Conservation (phyloP, 2,888 invertebrate genomes). For the Lepidochitona cinerea region DNA sequence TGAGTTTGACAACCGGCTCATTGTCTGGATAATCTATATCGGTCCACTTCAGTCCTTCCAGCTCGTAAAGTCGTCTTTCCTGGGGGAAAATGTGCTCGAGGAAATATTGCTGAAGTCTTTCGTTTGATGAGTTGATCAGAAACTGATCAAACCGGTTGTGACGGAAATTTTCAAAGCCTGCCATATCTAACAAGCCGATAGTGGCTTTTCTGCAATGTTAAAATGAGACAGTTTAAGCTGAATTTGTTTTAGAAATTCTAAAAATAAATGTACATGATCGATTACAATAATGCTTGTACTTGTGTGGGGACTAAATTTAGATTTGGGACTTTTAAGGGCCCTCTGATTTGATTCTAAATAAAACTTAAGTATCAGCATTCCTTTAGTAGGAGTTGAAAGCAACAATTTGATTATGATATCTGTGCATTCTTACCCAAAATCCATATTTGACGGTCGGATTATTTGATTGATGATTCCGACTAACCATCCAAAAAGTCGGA, state of each 20-base stretch:
- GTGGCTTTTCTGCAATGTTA: neutral
- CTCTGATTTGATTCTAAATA: too few species aligned
- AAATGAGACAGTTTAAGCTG: too few species aligned
- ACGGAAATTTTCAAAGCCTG: constrained; percentile 53
- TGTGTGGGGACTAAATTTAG: too few species aligned
- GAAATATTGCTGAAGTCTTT: constrained; percentile 56
- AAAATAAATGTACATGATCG: too few species aligned
- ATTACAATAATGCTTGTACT: too few species aligned
- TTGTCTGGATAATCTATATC: constrained; percentile 51
- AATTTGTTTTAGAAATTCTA: too few species aligned
- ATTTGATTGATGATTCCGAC: constrained; percentile 51
- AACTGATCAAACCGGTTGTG: constrained; percentile 53
- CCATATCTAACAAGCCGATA: constrained; percentile 51
- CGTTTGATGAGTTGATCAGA: constrained; percentile 52
- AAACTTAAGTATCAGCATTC: too few species aligned
- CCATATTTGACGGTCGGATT: neutral
- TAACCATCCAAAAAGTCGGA: constrained; percentile 54
- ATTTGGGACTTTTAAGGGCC: too few species aligned
- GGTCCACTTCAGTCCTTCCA: constrained; percentile 52
- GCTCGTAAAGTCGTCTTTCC: constrained; percentile 48
- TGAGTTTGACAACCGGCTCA: constrained; percentile 46
- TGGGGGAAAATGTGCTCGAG: constrained; percentile 58
- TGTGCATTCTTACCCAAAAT: neutral
- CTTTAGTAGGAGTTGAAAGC: too few species aligned
- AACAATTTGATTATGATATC: too few species aligned